Conservation (phyloP, 2,888 invertebrate species). For the Caenorhabditis sinica region DNA sequence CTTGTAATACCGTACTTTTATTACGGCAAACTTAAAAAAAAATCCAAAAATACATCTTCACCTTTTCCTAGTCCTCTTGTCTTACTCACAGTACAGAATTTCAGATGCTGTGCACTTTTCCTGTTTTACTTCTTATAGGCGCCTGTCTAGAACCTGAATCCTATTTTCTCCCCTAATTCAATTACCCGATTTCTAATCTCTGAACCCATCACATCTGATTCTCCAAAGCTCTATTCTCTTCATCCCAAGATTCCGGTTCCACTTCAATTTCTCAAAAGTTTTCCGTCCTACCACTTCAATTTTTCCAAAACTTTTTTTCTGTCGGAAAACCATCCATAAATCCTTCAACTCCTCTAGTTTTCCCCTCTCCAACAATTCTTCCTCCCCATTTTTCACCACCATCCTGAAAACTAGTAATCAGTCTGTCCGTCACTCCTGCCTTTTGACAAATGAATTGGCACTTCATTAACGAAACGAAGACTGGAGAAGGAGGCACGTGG, state of each 20-base stretch:
- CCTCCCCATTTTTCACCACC: neutral
- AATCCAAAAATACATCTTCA: too few species aligned
- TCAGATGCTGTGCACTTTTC: too few species aligned
- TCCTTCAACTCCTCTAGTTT: constrained; percentile 18
- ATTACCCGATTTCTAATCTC: neutral
- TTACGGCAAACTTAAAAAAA: too few species aligned
- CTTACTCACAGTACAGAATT: too few species aligned
- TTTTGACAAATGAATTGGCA: constrained; percentile 50
- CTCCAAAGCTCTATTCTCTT: too few species aligned
- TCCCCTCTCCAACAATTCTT: neutral
- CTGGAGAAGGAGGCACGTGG: constrained; percentile 19
- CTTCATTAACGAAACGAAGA: constrained; percentile 53
- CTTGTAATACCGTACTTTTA: too few species aligned
- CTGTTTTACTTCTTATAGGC: too few species aligned
- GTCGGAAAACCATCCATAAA: neutral
- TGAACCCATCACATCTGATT: neutral
- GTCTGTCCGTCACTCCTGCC: constrained; percentile 8
- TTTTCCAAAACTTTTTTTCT: constrained; percentile 4
- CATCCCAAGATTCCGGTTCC: constrained; percentile 5
- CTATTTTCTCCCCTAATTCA: neutral
- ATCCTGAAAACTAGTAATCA: constrained; percentile 29
- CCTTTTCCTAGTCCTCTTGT: too few species aligned
- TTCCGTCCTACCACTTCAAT: constrained; percentile 1
- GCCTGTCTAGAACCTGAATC: too few species aligned
- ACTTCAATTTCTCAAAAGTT: neutral